Base-by-base conservation (phyloP, 2,888 invertebrate species). In the Smittia aterrima region DNA sequence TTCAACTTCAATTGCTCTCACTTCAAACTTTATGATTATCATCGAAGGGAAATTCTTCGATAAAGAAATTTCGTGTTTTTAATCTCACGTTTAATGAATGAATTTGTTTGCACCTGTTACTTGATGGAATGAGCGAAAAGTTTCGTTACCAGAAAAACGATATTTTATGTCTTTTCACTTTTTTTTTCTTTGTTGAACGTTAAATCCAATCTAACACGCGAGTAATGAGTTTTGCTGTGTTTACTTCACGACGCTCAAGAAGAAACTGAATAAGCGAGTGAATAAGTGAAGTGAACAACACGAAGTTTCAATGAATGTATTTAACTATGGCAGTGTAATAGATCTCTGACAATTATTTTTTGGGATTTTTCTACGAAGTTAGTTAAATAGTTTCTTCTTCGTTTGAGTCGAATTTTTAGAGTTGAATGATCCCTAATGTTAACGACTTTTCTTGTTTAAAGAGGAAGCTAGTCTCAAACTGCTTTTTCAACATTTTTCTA, bases 181-280 rank as follows among this genome's bases (percentile, higher is more conserved):
- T 47, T 47, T 47, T 6, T 32, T 32, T 32, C 9, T 1, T 58
- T 22, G 18, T 58, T 58, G 20, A 18, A 7, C 22, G 18, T 58
- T 16, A 4, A 47, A 13, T 47, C 18, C 18, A 13, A 47, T 47
- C n/a, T 3, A 58, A 7, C 22, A 18, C 58, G 20, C 20, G 67
- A 66, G 76, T 75, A 75, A 62, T 58, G 11, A 32, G 70, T 22
- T 62, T 27, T 20, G 22, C 58, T 18, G n/a, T 67, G 67, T 67
- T 67, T 7, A 67, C 67, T 41, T 24, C 41, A 22, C 67, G 24
- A 16, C 67, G 67, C n/a, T 41, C 41, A 67, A 41, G 67, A 67
- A 41, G 67, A 41, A 67, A 67, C 67, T 67, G 24, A 67, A 40
- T 18, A 16, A 24, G 38, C n/a, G 62, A 20, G 24, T 22, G 7